phyloP scores from a whole-genome alignment of 2,113 vertebrate genomes.

The Xenopus laevis region DNA sequence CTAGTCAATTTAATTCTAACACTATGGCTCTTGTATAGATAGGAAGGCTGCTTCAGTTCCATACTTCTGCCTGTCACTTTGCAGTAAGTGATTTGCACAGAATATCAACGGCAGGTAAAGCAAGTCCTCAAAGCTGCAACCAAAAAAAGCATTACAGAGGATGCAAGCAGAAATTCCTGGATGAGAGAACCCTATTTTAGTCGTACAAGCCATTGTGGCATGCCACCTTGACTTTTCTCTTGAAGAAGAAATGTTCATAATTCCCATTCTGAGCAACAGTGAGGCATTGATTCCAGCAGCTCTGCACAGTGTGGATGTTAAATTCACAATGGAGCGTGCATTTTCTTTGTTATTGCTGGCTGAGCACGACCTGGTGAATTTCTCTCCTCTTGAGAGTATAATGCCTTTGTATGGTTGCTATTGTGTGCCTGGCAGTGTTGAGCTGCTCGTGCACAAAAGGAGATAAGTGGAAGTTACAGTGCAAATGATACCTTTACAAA shows the following conservation, averaged over 20 bases:
- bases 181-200: background rate
- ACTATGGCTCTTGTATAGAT: too few relatives aligned
- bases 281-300: constrained; percentile 11
- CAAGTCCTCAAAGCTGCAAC: too few relatives aligned
- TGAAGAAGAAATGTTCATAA: background rate
- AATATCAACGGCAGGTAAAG: too few relatives aligned
- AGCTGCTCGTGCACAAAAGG: constrained; percentile 18
- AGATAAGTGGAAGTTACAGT: constrained; percentile 34
- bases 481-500: constrained; percentile 36
- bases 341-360: constrained; percentile 19
- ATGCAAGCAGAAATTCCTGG: background rate
- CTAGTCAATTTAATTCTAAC: too few relatives aligned
- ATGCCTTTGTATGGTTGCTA: constrained; percentile 30
- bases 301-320: constrained; percentile 5
- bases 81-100: too few relatives aligned
- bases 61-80: too few relatives aligned
- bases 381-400: constrained; percentile 18
- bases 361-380: constrained; percentile 27
- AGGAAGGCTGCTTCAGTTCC: too few relatives aligned
- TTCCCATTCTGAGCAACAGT: constrained; percentile 8
- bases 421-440: constrained; percentile 19
- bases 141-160: too few relatives aligned
- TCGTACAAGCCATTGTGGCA: background rate
- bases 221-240: constrained; percentile 9
- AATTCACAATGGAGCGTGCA: constrained; percentile 13